A percentile compares a stretch with the other conserved stretches of the same genome.
phyloP scores from a whole-genome alignment of 2,888 invertebrate genomes.

The Acronicta alni region DNA sequence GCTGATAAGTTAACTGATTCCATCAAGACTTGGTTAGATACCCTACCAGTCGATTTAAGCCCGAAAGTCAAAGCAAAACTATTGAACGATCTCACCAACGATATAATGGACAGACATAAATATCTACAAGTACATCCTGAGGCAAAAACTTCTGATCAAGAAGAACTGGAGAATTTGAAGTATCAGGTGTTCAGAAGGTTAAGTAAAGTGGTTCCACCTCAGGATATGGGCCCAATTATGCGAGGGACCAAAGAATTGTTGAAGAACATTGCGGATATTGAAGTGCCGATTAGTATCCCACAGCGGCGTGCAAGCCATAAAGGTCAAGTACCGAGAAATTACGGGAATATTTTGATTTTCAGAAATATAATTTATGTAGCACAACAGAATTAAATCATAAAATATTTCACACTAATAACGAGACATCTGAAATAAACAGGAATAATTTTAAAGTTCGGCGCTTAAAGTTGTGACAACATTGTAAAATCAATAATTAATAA shows the following conservation, averaged over 20 bases:
- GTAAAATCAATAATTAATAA: too few relatives aligned
- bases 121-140: constrained; percentile 67
- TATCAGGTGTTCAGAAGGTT: constrained; percentile 68
- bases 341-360: too few relatives aligned
- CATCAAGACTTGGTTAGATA: constrained; percentile 45
- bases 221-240: constrained; percentile 51
- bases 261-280: constrained; percentile 15
- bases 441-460: too few relatives aligned
- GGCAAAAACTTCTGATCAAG: constrained; percentile 52
- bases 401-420: too few relatives aligned
- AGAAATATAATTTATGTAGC: too few relatives aligned
- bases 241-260: constrained; percentile 54
- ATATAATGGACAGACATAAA: constrained; percentile 68
- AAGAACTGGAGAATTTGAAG: constrained; percentile 70
- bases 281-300: background rate
- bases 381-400: too few relatives aligned
- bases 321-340: constrained; percentile 4
- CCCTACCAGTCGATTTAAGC: constrained; percentile 48
- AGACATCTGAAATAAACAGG: too few relatives aligned
- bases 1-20: background rate
- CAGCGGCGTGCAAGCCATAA: background rate
- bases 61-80: constrained; percentile 49
- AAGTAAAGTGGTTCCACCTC: constrained; percentile 53
- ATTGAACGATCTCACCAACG: constrained; percentile 58
- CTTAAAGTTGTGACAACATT: too few relatives aligned